A percentile compares a stretch with the other conserved stretches of the same genome.
Conservation (phyloP, 2,888 invertebrate species). For the Drosophila formosana region DNA sequence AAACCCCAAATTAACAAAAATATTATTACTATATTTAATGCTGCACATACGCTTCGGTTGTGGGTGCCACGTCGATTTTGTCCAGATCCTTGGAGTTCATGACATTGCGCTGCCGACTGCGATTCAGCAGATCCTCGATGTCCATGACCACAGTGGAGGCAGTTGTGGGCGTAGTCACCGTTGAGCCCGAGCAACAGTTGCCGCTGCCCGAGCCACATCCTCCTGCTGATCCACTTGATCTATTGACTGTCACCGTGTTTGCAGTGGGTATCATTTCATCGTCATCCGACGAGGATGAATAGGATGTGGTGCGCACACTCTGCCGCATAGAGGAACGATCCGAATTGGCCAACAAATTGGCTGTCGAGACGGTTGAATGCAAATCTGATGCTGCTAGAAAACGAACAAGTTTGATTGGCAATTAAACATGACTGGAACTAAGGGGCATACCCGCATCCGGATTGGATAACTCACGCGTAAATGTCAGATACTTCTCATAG, state of each 20-base stretch:
- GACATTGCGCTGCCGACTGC: constrained; percentile 59
- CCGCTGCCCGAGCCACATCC: constrained; percentile 78
- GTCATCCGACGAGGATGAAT: constrained; percentile 83
- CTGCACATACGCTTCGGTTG: constrained; percentile 48
- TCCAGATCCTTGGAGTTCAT: constrained; percentile 50
- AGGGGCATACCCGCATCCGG: constrained; percentile 83
- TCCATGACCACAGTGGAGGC: constrained; percentile 86
- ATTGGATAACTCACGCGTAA: constrained; percentile 87
- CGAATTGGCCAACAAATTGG: constrained; percentile 80
- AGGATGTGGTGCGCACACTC: constrained; percentile 78
- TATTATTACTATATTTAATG: not conserved
- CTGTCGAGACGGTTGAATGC: constrained; percentile 83
- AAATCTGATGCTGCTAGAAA: constrained; percentile 72
- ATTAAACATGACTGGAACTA: not conserved
- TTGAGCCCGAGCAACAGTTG: constrained; percentile 80
- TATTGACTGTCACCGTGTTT: constrained; percentile 34
- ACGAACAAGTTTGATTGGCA: not conserved
- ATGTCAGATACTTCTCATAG: constrained; percentile 88
- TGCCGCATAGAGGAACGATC: constrained; percentile 65
- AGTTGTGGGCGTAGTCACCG: constrained; percentile 71
- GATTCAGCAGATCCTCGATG: constrained; percentile 88
- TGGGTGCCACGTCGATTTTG: constrained; percentile 58
- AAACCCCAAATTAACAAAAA: not conserved
- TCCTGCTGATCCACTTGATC: constrained; percentile 16
- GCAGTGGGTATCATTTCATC: constrained; percentile 80